Conservation (phyloP, 2,113 vertebrate genomes). For the Pseudorhombus dupliciocellatus region DNA sequence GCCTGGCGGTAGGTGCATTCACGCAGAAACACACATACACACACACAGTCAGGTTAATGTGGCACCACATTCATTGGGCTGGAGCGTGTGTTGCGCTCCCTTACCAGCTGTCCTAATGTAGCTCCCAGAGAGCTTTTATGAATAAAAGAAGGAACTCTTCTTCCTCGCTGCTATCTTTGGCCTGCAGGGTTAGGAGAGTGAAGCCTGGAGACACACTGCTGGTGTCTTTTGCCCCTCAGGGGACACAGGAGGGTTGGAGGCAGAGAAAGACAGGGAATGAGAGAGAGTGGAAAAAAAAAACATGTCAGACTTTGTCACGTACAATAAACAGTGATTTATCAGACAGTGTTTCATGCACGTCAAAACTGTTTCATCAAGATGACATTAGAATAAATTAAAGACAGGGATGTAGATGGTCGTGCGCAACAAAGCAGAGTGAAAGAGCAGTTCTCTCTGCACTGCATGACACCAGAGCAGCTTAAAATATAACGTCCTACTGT, state of each 20-base stretch:
- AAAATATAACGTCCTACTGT: no score
- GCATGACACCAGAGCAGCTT: no score
- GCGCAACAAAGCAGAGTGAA: no score
- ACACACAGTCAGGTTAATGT: slow-evolving; percentile 47
- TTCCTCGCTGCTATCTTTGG: slow-evolving; percentile 51
- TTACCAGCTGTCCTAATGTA: slow-evolving; percentile 71
- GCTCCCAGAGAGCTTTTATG: slow-evolving; percentile 56
- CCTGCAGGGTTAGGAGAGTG: slow-evolving; percentile 33
- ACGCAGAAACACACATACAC: slow-evolving; percentile 27
- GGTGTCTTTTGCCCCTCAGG: slow-evolving; percentile 25
- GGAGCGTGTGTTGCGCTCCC: slow-evolving; percentile 50
- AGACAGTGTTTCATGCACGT: slow-evolving; percentile 5
- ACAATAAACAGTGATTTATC: not conserved
- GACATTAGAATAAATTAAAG: not conserved
- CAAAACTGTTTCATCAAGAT: not conserved
- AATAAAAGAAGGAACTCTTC: slow-evolving; percentile 68
- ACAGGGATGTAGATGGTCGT: no score
- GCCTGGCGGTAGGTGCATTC: slow-evolving; percentile 32
- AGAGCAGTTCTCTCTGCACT: no score
- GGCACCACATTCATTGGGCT: slow-evolving; percentile 48
- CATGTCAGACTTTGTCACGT: not conserved
- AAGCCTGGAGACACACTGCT: slow-evolving; percentile 27
- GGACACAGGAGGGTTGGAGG: not conserved
- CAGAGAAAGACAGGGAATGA: not conserved
- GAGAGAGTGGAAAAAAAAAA: not conserved